Conservation (phyloP, 2,888 invertebrate genomes). For the Drosophila tanythrix region DNA sequence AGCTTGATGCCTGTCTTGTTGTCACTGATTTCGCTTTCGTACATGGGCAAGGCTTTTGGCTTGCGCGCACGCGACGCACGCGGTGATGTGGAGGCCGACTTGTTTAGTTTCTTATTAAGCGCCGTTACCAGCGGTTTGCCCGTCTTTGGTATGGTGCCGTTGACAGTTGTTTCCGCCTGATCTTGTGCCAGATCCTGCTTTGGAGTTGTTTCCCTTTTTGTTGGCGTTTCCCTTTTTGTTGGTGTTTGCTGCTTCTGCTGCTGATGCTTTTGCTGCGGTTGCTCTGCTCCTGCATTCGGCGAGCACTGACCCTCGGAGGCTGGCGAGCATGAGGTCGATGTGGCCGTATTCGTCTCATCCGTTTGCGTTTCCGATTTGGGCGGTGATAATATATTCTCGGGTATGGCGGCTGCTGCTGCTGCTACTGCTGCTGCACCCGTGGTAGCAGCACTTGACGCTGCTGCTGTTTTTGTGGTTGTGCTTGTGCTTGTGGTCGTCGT, state of each 20-base stretch:
- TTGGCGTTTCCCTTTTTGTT: neutral
- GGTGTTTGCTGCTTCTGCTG: neutral
- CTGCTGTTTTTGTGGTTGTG: constrained; percentile 26
- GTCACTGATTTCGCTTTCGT: constrained; percentile 87
- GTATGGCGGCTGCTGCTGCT: constrained; percentile 61
- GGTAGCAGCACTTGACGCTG: constrained; percentile 21
- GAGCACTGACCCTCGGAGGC: constrained; percentile 82
- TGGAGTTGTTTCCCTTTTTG: constrained; percentile 28
- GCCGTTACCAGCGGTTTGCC: constrained; percentile 83
- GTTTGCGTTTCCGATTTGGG: constrained; percentile 83
- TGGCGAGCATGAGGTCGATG: constrained; percentile 81
- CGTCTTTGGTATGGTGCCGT: constrained; percentile 84
- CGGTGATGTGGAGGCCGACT: constrained; percentile 70
- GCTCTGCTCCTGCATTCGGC: constrained; percentile 47
- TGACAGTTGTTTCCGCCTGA: constrained; percentile 67
- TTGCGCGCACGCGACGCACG: constrained; percentile 82
- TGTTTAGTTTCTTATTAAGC: constrained; percentile 83
- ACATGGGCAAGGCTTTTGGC: constrained; percentile 86
- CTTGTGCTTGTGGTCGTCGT: constrained; percentile 30
- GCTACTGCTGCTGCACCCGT: constrained; percentile 19
- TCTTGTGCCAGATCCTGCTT: constrained; percentile 25
- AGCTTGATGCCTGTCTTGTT: constrained; percentile 85
- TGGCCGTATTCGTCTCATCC: constrained; percentile 82
- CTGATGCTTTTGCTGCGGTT: neutral
- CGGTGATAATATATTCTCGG: constrained; percentile 82